phyloP scores from a whole-genome alignment of 2,888 invertebrate genomes.

The Lasioglossum malachurum region DNA sequence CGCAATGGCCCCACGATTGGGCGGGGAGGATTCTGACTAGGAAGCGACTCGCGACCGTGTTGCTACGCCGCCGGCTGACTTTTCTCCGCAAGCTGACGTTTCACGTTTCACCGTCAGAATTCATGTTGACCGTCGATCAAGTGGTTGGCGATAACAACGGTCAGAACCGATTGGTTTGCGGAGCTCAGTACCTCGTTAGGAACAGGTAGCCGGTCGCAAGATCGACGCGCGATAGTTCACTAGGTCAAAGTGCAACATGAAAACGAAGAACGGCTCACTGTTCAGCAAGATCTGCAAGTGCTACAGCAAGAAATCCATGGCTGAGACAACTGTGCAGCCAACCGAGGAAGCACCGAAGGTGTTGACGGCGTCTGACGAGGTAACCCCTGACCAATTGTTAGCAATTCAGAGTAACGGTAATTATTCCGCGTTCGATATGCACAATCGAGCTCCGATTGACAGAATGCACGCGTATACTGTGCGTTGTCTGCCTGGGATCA shows the following conservation, averaged over 20 bases:
- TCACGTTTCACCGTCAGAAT: neutral
- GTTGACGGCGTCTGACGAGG: conserved; percentile 67
- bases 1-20: conserved; percentile 42
- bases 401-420: neutral
- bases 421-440: conserved; percentile 3
- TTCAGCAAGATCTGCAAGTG: conserved; percentile 79
- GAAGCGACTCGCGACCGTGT: conserved; percentile 35
- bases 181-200: neutral
- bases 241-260: conserved; percentile 72
- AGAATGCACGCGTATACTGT: neutral
- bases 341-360: conserved; percentile 56
- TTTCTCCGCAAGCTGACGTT: neutral
- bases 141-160: conserved; percentile 1
- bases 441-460: neutral
- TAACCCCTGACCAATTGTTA: conserved; percentile 46
- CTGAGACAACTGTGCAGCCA: conserved; percentile 7
- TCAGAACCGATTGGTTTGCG: neutral
- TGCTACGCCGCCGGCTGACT: neutral
- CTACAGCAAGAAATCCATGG: conserved; percentile 67
- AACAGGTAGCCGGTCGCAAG: neutral
- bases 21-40: conserved; percentile 48
- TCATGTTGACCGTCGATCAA: neutral
- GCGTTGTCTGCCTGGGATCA: neutral
- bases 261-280: conserved; percentile 77
- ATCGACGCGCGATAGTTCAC: conserved; percentile 16